Base-by-base conservation (phyloP, 2,888 invertebrate genomes). In the Carterocephalus palaemon region DNA sequence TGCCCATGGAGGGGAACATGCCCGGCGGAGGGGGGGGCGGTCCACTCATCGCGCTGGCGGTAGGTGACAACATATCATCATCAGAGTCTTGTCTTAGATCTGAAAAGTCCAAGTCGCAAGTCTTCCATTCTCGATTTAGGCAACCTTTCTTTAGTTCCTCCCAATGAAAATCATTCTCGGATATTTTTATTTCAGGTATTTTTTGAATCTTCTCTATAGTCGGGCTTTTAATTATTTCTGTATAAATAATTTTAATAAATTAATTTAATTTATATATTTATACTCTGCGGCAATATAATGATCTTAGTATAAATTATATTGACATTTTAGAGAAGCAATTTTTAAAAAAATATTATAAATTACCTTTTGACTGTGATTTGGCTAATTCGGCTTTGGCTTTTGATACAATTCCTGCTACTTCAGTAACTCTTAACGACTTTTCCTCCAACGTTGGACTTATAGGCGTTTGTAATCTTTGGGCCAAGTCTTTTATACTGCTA, bases 71-170 rank as follows among this genome's bases (percentile, higher is more conserved):
- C 47, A 92, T 88, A 65, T 95, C 95, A 43, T 92, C 91, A 69
- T 98, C 98, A 56, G 98, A 97, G 42, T 95, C 95, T 20, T 92
- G 91, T 37, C 90, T 91, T 40, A 99, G 88, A 77, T 99, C 98
- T 6, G 96, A 96, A 78, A 99, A 99, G 79, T 99, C 99, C 65
- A 99, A 89, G 79, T 99, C 98, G 73, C 98, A 97, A 33, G 97
- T 89, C 53, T 94, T 92, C 70, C 95, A 86, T 51, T 93, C 92
- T 52, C 95, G 87, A 49, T 91, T 89, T 58, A 94, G 87, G 52
- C 92, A 92, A 23, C 92, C 91, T 37, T 93, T 92, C 50, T 67
- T 70, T 1, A 98, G 77, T 66, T 96, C 95, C 67, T 98, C 98
- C 98, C 99, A 99, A 65, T 97, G 95, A 1, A 98, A 78, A 65